Conservation (phyloP, 2,888 invertebrate genomes). For the Muscina levida region DNA sequence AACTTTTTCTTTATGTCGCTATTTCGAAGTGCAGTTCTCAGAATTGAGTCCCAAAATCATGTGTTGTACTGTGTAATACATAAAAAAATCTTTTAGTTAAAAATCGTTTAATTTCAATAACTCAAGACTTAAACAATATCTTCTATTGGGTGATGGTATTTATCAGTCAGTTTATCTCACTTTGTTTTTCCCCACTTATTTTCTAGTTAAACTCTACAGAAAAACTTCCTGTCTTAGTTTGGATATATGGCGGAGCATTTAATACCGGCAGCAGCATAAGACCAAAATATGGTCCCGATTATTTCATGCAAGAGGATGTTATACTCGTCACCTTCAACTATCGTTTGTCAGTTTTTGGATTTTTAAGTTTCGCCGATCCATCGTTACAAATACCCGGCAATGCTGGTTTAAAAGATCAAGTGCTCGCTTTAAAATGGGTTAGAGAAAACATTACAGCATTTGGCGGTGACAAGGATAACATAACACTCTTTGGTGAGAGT, state of each 20-base stretch:
- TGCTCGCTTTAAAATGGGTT: constrained; percentile 81
- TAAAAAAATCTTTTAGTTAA: too few species aligned
- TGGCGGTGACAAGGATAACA: constrained; percentile 81
- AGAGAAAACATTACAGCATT: constrained; percentile 79
- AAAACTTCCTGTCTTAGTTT: constrained; percentile 77
- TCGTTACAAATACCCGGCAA: constrained; percentile 81
- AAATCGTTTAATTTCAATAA: too few species aligned
- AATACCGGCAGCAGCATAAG: constrained; percentile 74
- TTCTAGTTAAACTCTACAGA: constrained; percentile 65
- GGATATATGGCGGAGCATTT: constrained; percentile 80
- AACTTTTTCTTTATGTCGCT: too few species aligned
- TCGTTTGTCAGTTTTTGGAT: constrained; percentile 79
- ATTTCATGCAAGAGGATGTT: constrained; percentile 78
- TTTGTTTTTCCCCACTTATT: too few species aligned
- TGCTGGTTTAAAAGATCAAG: constrained; percentile 81
- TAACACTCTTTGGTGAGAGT: constrained; percentile 81
- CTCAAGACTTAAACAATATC: too few species aligned
- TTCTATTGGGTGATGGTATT: too few species aligned
- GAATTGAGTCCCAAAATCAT: too few species aligned
- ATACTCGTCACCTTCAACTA: constrained; percentile 79
- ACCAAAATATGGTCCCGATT: constrained; percentile 76
- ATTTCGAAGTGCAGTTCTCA: too few species aligned
- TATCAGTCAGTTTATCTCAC: too few species aligned
- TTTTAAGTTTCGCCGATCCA: constrained; percentile 79
- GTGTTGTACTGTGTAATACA: too few species aligned